Percentiles rank a stretch among this genome's conserved stretches.
Evolutionary conservation across 1,140 invertebrate species (phyloP).

Genomic region (Battus philenor): DNA sequence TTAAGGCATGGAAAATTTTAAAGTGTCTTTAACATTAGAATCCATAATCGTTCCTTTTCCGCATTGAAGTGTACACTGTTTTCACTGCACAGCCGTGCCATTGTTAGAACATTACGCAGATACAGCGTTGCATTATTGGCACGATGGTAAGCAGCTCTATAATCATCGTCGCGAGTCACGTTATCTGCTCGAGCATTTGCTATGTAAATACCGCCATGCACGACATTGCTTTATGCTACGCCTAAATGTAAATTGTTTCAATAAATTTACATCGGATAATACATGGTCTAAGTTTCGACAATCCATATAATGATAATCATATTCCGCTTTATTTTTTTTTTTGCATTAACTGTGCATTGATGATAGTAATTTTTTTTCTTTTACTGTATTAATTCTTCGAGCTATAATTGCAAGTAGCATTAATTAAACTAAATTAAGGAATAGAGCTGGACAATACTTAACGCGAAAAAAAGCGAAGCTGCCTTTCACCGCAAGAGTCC

Average conservation of each 20-base stretch:
- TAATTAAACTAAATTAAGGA: constrained; percentile 42
- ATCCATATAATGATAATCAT: not conserved
- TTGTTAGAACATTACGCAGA: constrained; percentile 53
- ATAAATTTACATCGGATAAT: constrained; percentile 29
- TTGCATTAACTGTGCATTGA: constrained; percentile 10
- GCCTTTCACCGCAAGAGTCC: constrained; percentile 47
- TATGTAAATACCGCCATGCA: constrained; percentile 53
- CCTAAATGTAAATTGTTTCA: constrained; percentile 33
- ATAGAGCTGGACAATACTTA: no score
- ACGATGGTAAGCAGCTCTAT: constrained; percentile 47
- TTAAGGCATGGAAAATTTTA: constrained; percentile 22
- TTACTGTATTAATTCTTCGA: no score
- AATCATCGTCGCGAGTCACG: constrained; percentile 51
- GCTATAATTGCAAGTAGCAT: constrained; percentile 19
- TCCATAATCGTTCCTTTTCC: constrained; percentile 33
- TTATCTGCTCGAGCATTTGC: constrained; percentile 48
- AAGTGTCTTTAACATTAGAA: constrained; percentile 30
- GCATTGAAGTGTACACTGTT: constrained; percentile 34
- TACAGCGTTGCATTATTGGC: constrained; percentile 46
- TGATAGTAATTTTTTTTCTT: no score
- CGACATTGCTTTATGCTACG: constrained; percentile 33
- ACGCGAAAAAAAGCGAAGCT: constrained; percentile 34
- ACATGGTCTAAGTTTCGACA: no score
- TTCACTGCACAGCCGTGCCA: constrained; percentile 34
- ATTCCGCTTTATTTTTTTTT: not conserved